Conservation (phyloP, 2,113 vertebrate species). For the Pipra filicauda region DNA sequence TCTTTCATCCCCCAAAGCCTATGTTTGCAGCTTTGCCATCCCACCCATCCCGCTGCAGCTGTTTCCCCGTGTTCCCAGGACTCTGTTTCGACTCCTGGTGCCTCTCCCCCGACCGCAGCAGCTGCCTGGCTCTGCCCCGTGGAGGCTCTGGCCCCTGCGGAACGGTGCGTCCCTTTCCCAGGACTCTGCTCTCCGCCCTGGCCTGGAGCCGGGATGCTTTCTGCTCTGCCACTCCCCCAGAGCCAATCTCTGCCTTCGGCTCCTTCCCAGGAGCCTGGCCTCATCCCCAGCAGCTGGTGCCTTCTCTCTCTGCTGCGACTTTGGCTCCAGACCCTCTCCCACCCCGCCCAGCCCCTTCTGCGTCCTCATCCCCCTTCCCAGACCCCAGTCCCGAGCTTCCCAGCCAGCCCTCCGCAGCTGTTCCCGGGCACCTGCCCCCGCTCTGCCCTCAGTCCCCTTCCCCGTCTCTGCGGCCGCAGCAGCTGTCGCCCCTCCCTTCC, state of each 20-base stretch:
- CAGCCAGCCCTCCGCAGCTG: not conserved
- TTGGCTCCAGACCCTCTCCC: not conserved
- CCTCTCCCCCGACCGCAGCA: not conserved
- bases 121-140: not conserved
- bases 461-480: rapidly evolving
- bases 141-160: not conserved
- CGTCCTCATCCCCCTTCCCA: not conserved
- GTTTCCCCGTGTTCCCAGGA: not conserved
- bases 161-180: rapidly evolving
- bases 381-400: not conserved
- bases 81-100: not conserved
- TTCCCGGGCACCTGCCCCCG: rapidly evolving
- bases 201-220: not conserved
- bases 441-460: rapidly evolving
- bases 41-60: not conserved
- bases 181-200: not conserved
- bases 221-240: not conserved
- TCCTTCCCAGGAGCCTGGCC: not conserved
- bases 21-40: not conserved
- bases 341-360: rapidly evolving
- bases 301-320: rapidly evolving
- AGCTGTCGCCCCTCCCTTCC: not conserved
- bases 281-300: not conserved
- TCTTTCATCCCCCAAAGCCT: not conserved
- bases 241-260: not conserved